Evolutionary conservation across 2,113 vertebrate genomes (phyloP).

Genomic region (Zingel zingel): DNA sequence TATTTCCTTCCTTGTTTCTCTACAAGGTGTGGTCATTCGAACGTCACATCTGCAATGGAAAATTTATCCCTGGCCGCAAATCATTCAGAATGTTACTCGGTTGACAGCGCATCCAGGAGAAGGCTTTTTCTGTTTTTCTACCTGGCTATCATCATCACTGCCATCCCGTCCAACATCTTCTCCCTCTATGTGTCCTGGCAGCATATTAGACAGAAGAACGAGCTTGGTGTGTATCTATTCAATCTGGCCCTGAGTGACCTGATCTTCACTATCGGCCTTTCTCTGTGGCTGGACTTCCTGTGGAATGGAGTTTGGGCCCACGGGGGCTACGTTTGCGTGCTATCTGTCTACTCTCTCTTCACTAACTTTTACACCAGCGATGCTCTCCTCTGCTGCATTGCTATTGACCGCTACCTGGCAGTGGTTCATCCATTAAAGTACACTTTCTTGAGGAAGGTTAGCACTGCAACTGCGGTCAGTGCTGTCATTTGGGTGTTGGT

Average conservation of each 20-base stretch:
- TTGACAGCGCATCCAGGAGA: neutral
- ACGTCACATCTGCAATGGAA: slow-evolving; percentile 32
- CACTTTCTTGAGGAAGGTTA: slow-evolving; percentile 82
- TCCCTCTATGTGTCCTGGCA: slow-evolving; percentile 87
- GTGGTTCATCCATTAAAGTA: slow-evolving; percentile 89
- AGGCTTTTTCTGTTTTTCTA: slow-evolving; percentile 85
- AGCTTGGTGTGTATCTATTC: slow-evolving; percentile 90
- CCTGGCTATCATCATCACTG: slow-evolving; percentile 81
- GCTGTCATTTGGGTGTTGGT: slow-evolving; percentile 85
- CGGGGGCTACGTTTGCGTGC: slow-evolving; percentile 67
- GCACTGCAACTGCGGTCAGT: slow-evolving; percentile 79
- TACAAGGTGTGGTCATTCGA: slow-evolving; percentile 22
- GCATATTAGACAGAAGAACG: slow-evolving; percentile 88
- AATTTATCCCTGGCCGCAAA: slow-evolving; percentile 62
- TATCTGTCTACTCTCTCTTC: slow-evolving; percentile 83
- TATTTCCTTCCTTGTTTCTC: slow-evolving; percentile 19
- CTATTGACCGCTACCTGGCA: slow-evolving; percentile 89
- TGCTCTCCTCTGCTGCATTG: slow-evolving; percentile 89
- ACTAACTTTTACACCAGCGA: slow-evolving; percentile 91
- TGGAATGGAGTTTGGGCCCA: slow-evolving; percentile 85
- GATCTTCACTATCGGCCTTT: slow-evolving; percentile 84
- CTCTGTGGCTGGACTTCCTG: slow-evolving; percentile 88
- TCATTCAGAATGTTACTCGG: slow-evolving; percentile 74
- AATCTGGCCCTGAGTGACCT: slow-evolving; percentile 90
- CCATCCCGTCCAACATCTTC: slow-evolving; percentile 87